These are phyloP conservation scores for Tetanocera ferruginea DNA, from an alignment of 2,888 invertebrate species.

Conservation along the genomic window DNA sequence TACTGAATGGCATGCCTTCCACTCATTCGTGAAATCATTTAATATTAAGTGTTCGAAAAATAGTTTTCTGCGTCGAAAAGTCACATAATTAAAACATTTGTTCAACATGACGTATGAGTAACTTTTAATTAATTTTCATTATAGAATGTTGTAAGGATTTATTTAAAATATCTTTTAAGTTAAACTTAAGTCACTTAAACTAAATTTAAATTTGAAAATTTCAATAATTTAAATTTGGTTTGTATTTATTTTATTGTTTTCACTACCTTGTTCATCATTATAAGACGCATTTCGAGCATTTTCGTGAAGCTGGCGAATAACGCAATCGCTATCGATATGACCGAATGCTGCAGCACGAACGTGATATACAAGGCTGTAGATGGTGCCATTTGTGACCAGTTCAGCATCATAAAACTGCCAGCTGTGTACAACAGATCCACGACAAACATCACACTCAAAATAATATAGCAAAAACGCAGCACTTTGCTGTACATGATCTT, in stretches of 20 bases:
- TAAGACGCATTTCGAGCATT: slow-evolving; percentile 61
- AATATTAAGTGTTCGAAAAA: no score
- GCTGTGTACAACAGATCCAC: slow-evolving; percentile 58
- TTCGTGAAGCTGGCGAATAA: slow-evolving; percentile 60
- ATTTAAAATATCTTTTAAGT: no score
- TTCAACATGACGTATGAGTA: no score
- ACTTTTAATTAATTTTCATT: no score
- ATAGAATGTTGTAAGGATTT: no score
- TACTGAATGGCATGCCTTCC: no score
- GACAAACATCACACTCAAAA: slow-evolving; percentile 56
- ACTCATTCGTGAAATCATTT: no score
- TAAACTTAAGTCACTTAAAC: no score
- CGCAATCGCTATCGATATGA: slow-evolving; percentile 59
- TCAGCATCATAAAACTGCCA: slow-evolving; percentile 61
- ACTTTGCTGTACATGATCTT: slow-evolving; percentile 66
- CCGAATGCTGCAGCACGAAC: slow-evolving; percentile 65
- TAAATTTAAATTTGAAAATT: no score
- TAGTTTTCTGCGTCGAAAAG: no score
- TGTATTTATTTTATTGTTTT: background rate
- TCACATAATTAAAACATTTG: no score
- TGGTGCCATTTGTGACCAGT: slow-evolving; percentile 55
- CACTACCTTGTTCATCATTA: slow-evolving; percentile 65
- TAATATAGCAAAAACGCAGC: slow-evolving; percentile 59
- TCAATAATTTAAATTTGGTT: no score
- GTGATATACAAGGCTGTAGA: slow-evolving; percentile 61